Evolutionary conservation across 2,888 invertebrate genomes (phyloP), one percentile per base, ranked within the genome.

Genomic region (Campopleginae sp.): DNA sequence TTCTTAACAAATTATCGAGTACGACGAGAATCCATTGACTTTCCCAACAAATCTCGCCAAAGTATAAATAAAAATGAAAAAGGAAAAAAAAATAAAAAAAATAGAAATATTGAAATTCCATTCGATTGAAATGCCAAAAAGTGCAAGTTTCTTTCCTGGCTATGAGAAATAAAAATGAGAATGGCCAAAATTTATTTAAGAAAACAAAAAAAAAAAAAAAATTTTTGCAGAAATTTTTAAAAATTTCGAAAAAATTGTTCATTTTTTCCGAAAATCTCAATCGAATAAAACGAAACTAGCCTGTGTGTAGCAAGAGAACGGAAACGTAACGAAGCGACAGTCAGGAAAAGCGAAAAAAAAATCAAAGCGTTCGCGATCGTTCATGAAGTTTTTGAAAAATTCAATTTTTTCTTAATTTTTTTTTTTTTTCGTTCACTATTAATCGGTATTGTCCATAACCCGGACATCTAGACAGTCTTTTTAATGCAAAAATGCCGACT

Each of bases 401-500:
- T 12, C 33, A n/a, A 2, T 51, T 33, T 70, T 42, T 68, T 44
- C n/a, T n/a, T n/a, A n/a, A n/a, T n/a, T 14, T 66, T 42, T 33
- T 78, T 51, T 31, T 19, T 19, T 66, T 42, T 65, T 6, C 42
- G 51, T 42, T 58, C 17, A 65, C n/a, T n/a, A n/a, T n/a, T n/a
- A 75, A 75, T 65, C 42, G 68, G 76, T 72, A 71, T 76, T 71
- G 82, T 82, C 68, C 79, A 85, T 87, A 86, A 88, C 85, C 87
- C 86, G 85, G 85, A 89, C 87, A 87, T 82, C 86, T 88, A 89
- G 84, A 87, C 87, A 87, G 87, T 87, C 87, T 87, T 87, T 79
- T 86, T 72, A 86, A 84, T 85, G 85, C 80, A 85, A 85, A 85
- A 85, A 83, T 77, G 76, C 80, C 80, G 38, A 82, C 79, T 76